Evolutionary conservation across 2,113 vertebrate species (phyloP), one percentile per base, ranked within the genome.

Genomic region (Carassius gibelio): DNA sequence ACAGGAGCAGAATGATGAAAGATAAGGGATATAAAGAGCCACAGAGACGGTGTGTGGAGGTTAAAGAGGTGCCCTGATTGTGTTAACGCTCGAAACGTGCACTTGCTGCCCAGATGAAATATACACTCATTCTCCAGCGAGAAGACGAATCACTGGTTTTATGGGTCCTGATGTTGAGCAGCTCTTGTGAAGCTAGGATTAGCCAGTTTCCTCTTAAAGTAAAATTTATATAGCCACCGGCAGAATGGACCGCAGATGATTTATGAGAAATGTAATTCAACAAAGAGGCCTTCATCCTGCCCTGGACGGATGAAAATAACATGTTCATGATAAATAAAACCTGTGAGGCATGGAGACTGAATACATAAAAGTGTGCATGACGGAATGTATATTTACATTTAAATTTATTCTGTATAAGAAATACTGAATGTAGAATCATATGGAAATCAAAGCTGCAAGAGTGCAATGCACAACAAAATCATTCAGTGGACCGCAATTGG

Each of bases 361-460:
- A 36, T 52, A 50, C 23, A 81, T 66, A 50, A 30, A 48, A 30
- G n/a, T 30, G 14, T 50, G 61, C 64, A n/a, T 19, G 45, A 13
- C 36, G 45, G 11, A 7, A 81, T 69, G 42, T 55, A 36, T 69
- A 69, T 82, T 82, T 36, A 69, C 26, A 82, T 69, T 69, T 55
- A 69, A 82, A 82, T 82, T 0, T 34, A 82, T 69, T 30, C 64
- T 55, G 42, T 52, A 68, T 66, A 69, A 5, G 17, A 4, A 68
- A 68, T 38, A 4, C 14, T 64, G 78, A 64, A 45, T 81, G 36
- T n/a, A 59, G 34, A 61, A 42, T 61, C 57, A 23, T 61, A 78
- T 80, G 21, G 57, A 80, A 80, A 80, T 80, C 59, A 48, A 42
- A 17, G 55, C 14, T 11, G 75, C 50, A 23, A 59, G 52, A 57